phyloP scores from a whole-genome alignment of 2,113 vertebrate genomes.

The Glaucidium brasilianum region DNA sequence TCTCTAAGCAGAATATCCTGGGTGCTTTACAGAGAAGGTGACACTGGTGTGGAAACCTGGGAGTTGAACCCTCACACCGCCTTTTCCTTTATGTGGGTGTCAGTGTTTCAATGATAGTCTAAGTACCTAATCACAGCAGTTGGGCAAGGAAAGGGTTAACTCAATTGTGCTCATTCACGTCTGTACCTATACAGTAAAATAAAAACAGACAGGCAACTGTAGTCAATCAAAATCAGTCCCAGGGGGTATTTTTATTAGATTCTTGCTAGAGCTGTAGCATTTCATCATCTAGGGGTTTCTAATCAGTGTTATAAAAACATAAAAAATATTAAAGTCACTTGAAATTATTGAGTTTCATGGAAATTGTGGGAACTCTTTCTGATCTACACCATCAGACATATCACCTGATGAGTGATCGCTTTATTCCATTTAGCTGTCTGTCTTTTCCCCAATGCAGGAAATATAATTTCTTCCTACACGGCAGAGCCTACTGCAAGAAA shows the following conservation, averaged over 20 bases:
- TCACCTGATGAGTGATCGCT: neutral
- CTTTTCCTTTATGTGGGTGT: neutral
- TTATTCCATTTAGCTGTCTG: neutral
- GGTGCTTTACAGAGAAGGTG: neutral
- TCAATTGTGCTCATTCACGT: neutral
- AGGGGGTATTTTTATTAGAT: slow-evolving; percentile 45
- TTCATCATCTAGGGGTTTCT: slow-evolving; percentile 42
- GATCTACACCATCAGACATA: neutral
- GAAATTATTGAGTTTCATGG: slow-evolving; percentile 18
- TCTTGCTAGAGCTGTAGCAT: neutral
- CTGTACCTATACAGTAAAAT: slow-evolving; percentile 32
- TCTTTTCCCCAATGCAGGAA: neutral
- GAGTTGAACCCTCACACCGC: neutral
- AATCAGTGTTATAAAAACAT: slow-evolving; percentile 30
- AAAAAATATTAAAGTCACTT: slow-evolving; percentile 16
- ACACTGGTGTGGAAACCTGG: neutral
- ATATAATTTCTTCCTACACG: neutral
- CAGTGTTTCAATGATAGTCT: neutral
- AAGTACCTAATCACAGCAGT: neutral
- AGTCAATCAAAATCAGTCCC: slow-evolving; percentile 50
- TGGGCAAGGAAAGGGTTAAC: slow-evolving; percentile 15
- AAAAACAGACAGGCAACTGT: slow-evolving; percentile 29
- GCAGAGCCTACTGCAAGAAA: slow-evolving; percentile 16
- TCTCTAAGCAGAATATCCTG: neutral
- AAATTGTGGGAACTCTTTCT: neutral